Conservation (phyloP, 2,113 vertebrate genomes). For the Salvelinus sp. region DNA sequence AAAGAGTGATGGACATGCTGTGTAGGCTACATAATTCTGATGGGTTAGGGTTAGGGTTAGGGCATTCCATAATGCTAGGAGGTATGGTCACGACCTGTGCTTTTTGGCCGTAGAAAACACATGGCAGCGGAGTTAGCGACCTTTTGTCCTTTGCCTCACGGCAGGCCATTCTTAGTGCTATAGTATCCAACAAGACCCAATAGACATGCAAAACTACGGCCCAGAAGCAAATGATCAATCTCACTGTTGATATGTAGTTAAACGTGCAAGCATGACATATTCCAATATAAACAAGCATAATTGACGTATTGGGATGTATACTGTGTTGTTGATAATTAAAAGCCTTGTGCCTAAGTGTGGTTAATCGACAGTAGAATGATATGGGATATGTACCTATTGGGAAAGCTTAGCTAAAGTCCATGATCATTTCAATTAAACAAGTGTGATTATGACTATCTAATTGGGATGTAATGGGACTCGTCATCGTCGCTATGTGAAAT, state of each 20-base stretch:
- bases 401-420: conserved; percentile 48
- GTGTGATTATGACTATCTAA: conserved; percentile 51
- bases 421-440: conserved; percentile 62
- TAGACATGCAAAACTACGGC: conserved; percentile 1
- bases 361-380: conserved; percentile 56
- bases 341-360: conserved; percentile 19
- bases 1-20: no score
- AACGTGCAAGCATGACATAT: background rate
- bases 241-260: background rate
- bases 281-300: conserved; percentile 18
- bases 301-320: conserved; percentile 9
- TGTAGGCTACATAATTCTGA: no score
- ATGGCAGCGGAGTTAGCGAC: no score
- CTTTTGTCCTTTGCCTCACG: no score
- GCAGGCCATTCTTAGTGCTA: no score
- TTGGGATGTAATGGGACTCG: conserved; percentile 44
- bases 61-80: no score
- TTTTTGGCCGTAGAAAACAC: no score
- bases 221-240: background rate
- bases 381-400: conserved; percentile 40
- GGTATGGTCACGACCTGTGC: no score
- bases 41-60: no score
- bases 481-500: conserved; percentile 43
- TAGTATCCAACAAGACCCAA: background rate
- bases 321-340: conserved; percentile 33